Percentiles rank a stretch among this genome's conserved stretches.
Evolutionary conservation across 2,888 invertebrate species (phyloP).

Genomic region (Eilema griseolum): DNA sequence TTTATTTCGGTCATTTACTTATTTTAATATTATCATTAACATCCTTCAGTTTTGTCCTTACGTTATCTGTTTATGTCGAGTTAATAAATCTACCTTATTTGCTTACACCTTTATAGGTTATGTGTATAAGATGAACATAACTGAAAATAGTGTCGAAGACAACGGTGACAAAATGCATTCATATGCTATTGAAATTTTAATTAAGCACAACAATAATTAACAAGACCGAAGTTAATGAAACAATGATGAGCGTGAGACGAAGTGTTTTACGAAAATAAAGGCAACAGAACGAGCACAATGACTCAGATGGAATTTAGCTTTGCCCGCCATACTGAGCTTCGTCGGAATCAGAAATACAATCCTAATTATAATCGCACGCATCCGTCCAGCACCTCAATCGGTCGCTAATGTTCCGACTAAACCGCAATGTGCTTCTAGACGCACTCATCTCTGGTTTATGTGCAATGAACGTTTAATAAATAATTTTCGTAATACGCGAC

Average conservation of each 20-base stretch:
- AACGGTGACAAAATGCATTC: conserved; percentile 44
- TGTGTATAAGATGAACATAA: conserved; percentile 21
- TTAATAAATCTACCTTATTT: conserved; percentile 45
- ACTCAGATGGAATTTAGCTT: conserved; percentile 86
- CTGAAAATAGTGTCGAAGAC: conserved; percentile 37
- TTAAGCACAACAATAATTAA: conserved; percentile 57
- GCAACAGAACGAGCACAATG: conserved; percentile 86
- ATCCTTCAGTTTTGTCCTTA: conserved; percentile 39
- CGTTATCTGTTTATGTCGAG: conserved; percentile 42
- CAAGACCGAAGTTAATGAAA: conserved; percentile 66
- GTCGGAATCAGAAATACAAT: conserved; percentile 87
- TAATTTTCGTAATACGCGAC: conserved; percentile 59
- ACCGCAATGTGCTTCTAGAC: conserved; percentile 56
- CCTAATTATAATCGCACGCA: conserved; percentile 87
- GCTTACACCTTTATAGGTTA: conserved; percentile 19
- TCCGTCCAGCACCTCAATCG: conserved; percentile 85
- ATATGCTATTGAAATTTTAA: conserved; percentile 48
- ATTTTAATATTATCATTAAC: conserved; percentile 24
- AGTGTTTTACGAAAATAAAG: conserved; percentile 86
- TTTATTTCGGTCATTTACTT: conserved; percentile 16
- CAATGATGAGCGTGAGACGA: conserved; percentile 81
- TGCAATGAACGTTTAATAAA: conserved; percentile 59
- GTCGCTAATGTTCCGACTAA: conserved; percentile 69
- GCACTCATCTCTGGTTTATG: conserved; percentile 59
- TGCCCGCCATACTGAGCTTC: conserved; percentile 83